phyloP scores from a whole-genome alignment of 2,797 vertebrate genomes.

The Leptatherina wallacei region DNA sequence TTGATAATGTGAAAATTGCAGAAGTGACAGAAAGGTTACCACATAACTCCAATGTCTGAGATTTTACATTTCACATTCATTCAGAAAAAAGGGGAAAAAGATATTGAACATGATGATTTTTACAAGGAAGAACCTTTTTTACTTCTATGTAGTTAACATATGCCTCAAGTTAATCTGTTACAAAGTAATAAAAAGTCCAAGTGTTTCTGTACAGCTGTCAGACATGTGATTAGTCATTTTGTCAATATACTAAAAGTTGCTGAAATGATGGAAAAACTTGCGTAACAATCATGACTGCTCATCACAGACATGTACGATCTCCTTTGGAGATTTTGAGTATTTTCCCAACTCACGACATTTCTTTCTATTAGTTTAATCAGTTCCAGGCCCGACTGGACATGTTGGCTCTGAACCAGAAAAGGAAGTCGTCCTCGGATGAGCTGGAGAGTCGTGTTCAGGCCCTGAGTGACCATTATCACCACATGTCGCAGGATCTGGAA shows the following conservation, averaged over 20 bases:
- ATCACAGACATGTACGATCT: neutral
- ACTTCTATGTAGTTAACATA: neutral
- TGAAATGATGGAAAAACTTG: neutral
- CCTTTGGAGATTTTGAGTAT: constrained; percentile 8
- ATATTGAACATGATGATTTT: too few species aligned
- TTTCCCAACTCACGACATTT: constrained; percentile 26
- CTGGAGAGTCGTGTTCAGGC: constrained; percentile 70
- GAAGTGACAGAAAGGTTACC: neutral
- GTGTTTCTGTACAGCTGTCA: neutral
- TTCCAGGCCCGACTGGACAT: constrained; percentile 70
- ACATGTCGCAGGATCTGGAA: constrained; percentile 49
- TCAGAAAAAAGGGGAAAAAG: neutral
- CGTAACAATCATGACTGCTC: neutral
- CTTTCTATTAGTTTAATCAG: constrained; percentile 76
- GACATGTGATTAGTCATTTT: neutral
- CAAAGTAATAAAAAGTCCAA: neutral
- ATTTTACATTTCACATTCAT: neutral
- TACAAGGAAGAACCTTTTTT: too few species aligned
- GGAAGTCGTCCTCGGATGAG: constrained; percentile 75
- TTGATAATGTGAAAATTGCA: neutral
- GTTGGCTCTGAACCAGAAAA: constrained; percentile 78
- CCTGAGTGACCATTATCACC: constrained; percentile 69
- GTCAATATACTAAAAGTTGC: neutral
- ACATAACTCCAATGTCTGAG: neutral
- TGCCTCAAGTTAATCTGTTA: too few species aligned